phyloP scores from a whole-genome alignment of 2,797 vertebrate genomes.

The Leptodactylus fallax region DNA sequence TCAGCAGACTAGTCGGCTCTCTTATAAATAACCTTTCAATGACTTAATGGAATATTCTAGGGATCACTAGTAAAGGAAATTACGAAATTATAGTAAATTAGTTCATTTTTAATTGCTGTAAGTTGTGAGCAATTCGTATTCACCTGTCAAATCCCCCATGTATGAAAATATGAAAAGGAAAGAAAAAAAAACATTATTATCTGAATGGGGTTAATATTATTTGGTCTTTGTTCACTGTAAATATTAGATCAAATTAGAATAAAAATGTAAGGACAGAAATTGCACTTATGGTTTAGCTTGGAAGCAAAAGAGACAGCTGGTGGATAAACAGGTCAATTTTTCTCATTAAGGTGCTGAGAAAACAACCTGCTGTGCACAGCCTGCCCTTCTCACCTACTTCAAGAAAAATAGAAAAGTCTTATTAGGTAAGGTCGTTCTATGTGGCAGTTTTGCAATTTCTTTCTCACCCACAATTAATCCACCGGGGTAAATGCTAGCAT shows the following conservation, averaged over 20 bases:
- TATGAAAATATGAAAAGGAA: not conserved
- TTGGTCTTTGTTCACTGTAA: not conserved
- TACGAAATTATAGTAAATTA: not conserved
- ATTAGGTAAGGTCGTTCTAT: slow-evolving; percentile 69
- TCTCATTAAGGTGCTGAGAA: slow-evolving; percentile 72
- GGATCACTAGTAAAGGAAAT: not conserved
- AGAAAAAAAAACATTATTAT: not conserved
- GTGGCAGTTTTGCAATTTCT: slow-evolving; percentile 66
- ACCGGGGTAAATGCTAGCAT: slow-evolving; percentile 64
- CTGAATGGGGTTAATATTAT: not conserved
- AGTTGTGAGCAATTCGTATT: not conserved
- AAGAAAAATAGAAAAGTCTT: slow-evolving; percentile 68
- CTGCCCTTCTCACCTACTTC: slow-evolving; percentile 69
- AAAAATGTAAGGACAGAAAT: slow-evolving; percentile 55
- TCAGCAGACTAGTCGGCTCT: not conserved
- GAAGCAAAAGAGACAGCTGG: slow-evolving; percentile 69
- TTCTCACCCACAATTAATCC: slow-evolving; percentile 73
- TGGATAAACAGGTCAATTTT: slow-evolving; percentile 73
- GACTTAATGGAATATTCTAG: not conserved
- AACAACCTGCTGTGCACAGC: slow-evolving; percentile 55
- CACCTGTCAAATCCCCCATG: not conserved
- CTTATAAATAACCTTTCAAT: not conserved
- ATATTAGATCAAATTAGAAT: slow-evolving; percentile 5
- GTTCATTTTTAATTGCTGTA: not conserved
- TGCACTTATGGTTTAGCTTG: slow-evolving; percentile 65